phyloP scores from a whole-genome alignment of 1,140 invertebrate genomes.

The Sitobion miscanthi region DNA sequence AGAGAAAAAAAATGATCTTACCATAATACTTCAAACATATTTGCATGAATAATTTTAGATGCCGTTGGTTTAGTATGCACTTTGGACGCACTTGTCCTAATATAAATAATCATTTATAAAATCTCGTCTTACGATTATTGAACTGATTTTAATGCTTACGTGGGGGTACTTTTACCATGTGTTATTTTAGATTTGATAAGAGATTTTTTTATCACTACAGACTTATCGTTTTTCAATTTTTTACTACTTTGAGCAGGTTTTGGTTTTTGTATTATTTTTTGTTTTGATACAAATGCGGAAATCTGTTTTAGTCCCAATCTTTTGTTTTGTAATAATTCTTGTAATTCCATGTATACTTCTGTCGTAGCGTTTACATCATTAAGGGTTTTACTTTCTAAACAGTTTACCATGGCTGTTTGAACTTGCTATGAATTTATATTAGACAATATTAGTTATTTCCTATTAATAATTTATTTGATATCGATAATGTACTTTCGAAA shows the following conservation, averaged over 20 bases:
- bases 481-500: constrained; percentile 2
- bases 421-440: not conserved
- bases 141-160: not conserved
- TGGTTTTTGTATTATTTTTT: not conserved
- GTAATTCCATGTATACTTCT: constrained; percentile 29
- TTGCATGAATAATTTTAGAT: not conserved
- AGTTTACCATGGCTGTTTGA: not conserved
- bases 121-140: not conserved
- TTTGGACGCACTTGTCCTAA: not conserved
- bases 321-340: constrained; percentile 39
- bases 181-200: not conserved
- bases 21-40: constrained; percentile 45
- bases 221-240: not conserved
- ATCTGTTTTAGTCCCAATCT: not conserved
- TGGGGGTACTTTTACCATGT: not conserved
- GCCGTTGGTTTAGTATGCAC: not conserved
- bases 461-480: not conserved
- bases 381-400: not conserved
- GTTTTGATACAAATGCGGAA: not conserved
- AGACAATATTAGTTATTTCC: not conserved
- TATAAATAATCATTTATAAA: not conserved
- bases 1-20: not conserved
- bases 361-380: not conserved
- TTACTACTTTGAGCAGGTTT: not conserved
- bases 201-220: constrained; percentile 26